A percentile compares a stretch with the other conserved stretches of the same genome.
phyloP scores from a whole-genome alignment of 2,113 vertebrate species.

The Podocnemis expansa region DNA sequence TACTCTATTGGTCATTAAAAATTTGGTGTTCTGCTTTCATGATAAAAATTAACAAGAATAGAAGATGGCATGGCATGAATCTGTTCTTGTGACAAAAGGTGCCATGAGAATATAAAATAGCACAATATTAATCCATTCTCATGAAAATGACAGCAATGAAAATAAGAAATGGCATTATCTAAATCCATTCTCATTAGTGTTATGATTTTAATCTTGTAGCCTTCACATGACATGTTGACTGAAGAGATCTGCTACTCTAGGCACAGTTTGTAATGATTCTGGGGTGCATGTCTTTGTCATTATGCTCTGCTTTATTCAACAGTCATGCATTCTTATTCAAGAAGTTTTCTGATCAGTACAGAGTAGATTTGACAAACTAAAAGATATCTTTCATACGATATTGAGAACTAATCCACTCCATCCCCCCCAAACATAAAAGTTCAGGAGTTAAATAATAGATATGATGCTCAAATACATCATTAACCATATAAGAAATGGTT shows the following conservation, averaged over 20 bases:
- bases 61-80: slow-evolving; percentile 30
- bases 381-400: not conserved
- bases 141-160: slow-evolving; percentile 60
- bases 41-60: slow-evolving; percentile 55
- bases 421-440: not conserved
- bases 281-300: not conserved
- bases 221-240: slow-evolving; percentile 15
- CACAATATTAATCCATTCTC: slow-evolving; percentile 54
- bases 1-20: slow-evolving; percentile 19
- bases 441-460: not conserved
- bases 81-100: slow-evolving; percentile 42
- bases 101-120: slow-evolving; percentile 57
- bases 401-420: not conserved
- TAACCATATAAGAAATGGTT: not conserved
- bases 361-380: not conserved
- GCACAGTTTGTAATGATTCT: slow-evolving; percentile 18
- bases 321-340: not conserved
- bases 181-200: slow-evolving; percentile 63
- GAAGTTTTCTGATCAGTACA: not conserved
- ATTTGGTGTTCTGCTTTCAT: not conserved
- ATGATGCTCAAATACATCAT: rapidly evolving
- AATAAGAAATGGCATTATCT: slow-evolving; percentile 61
- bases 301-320: not conserved
- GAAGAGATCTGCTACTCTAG: slow-evolving; percentile 29
- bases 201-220: slow-evolving; percentile 58